phyloP scores from a whole-genome alignment of 2,797 vertebrate genomes.

The Myiotriccus ornatus region DNA sequence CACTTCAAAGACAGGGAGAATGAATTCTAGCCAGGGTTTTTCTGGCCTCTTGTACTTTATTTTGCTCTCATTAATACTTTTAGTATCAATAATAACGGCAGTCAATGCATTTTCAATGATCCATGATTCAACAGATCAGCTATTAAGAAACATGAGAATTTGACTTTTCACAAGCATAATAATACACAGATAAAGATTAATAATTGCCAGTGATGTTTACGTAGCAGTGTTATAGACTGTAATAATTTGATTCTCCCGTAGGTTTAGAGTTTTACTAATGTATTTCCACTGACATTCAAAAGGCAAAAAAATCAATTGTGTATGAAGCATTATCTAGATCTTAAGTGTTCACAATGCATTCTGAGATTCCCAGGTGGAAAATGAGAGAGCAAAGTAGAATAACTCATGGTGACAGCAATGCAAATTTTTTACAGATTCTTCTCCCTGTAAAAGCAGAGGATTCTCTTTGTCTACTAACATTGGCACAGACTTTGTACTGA shows the following conservation, averaged over 20 bases:
- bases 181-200: not conserved
- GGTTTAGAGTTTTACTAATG: not conserved
- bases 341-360: not conserved
- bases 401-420: not conserved
- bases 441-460: not conserved
- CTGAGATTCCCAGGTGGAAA: not conserved
- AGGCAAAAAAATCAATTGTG: not conserved
- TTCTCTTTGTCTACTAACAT: slow-evolving; percentile 73
- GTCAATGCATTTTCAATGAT: not conserved
- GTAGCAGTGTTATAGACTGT: not conserved
- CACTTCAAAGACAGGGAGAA: not conserved
- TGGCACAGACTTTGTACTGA: slow-evolving; percentile 82
- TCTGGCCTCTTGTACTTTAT: not conserved
- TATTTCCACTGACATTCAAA: not conserved
- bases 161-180: not conserved
- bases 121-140: not conserved
- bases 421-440: not conserved
- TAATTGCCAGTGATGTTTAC: not conserved
- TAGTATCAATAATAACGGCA: not conserved
- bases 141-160: not conserved
- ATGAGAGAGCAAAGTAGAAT: not conserved
- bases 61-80: not conserved
- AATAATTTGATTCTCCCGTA: not conserved
- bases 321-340: not conserved
- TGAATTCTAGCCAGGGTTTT: not conserved